These are phyloP conservation scores for Anthoscopus minutus DNA, from an alignment of 2,113 vertebrate species.

Conservation along the genomic window DNA sequence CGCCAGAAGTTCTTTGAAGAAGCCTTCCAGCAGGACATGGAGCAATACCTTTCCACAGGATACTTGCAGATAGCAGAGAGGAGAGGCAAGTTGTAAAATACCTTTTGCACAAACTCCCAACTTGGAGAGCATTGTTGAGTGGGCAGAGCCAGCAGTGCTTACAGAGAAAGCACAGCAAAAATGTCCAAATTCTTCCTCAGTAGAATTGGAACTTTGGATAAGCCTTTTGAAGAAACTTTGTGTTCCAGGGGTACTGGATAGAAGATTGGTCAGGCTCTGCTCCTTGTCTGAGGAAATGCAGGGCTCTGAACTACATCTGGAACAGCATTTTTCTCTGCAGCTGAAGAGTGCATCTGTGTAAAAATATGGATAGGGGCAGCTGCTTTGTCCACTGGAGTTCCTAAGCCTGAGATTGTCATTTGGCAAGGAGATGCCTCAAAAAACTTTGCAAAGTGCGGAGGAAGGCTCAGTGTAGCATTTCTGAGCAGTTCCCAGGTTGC, in stretches of 20 bases:
- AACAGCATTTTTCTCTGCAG: neutral
- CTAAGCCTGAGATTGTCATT: neutral
- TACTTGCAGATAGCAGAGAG: constrained; percentile 93
- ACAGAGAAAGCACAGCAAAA: neutral
- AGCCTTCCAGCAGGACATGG: constrained; percentile 98
- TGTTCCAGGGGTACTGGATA: neutral
- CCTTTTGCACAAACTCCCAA: neutral
- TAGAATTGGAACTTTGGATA: neutral
- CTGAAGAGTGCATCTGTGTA: neutral
- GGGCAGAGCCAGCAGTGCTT: neutral
- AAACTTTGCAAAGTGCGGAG: neutral
- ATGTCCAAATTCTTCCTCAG: neutral
- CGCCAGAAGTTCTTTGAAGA: constrained; percentile 97
- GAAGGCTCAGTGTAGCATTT: neutral
- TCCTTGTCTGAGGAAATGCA: neutral
- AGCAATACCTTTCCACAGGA: constrained; percentile 93
- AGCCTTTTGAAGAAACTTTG: neutral
- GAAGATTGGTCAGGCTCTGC: neutral
- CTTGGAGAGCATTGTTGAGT: neutral
- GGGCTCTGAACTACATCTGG: neutral
- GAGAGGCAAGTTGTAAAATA: constrained; percentile 78
- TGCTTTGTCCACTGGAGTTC: neutral
- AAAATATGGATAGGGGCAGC: neutral
- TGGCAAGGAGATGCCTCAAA: neutral
- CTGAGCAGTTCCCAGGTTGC: neutral